Evolutionary conservation across 2,113 vertebrate species (phyloP), one percentile per base, ranked within the genome.

Genomic region (Verasper variegatus): DNA sequence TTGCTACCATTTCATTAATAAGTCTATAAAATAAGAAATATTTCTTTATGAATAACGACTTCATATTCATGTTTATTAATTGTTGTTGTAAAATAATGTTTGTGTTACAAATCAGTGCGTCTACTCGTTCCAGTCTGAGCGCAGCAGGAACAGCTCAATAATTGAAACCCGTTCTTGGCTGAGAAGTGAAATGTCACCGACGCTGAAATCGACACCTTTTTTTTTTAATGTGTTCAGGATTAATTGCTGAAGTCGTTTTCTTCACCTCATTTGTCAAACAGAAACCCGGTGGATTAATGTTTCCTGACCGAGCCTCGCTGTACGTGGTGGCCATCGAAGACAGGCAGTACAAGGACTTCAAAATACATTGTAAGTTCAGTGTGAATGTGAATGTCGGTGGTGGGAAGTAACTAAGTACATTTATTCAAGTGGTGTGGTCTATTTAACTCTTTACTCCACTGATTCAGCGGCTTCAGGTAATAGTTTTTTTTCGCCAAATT

Each of bases 291-390:
- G 98, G 98, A 82, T 94, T 99, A 85, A 99, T 99, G 97, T 99
- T 99, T 91, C 98, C 98, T 86, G 97, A 99, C 93, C 96, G 98
- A 71, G 98, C 98, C 81, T 96, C 97, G 79, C 95, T 99, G 87
- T 99, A 99, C 81, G 95, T 99, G 93, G 94, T 97, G 92, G 98
- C 97, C 87, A 99, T 99, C 56, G 98, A 99, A 93, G 98, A 99
- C 92, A 93, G 97, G 84, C 97, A 99, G 81, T 99, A 98, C 93
- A 99, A 99, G 93, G 97, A 99, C 96, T 99, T 98, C 96, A 99
- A 99, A 95, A 99, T 99, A 81, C 97, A 99, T 87, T 99, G 98
- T 99, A 83, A 98, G 97, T 96, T 80, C 31, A 74, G 45, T 54
- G 26, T 65, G 20, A 71, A 15, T 47, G 45, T 18, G 15, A 5